phyloP scores from a whole-genome alignment of 2,888 invertebrate species.

The Fissipunctia ypsillon region DNA sequence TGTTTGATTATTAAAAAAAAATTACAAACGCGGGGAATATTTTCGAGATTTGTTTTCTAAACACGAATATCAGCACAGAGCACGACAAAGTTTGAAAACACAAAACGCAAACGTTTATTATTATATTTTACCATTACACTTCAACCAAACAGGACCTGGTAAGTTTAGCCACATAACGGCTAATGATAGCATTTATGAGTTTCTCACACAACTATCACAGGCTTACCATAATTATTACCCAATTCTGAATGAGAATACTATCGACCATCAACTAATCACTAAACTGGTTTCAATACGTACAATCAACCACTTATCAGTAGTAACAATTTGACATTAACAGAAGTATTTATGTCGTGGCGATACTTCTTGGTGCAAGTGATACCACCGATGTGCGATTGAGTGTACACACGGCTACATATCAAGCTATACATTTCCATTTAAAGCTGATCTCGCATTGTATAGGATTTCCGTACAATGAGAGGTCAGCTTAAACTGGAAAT shows the following conservation, averaged over 20 bases:
- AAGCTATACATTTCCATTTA: too few species aligned
- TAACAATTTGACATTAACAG: neutral
- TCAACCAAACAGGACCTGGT: neutral
- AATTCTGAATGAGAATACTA: neutral
- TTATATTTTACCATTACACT: neutral
- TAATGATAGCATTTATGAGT: neutral
- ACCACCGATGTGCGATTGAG: too few species aligned
- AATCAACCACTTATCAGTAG: neutral
- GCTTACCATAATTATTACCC: neutral
- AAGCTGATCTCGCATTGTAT: too few species aligned
- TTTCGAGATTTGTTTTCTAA: too few species aligned
- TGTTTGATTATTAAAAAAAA: too few species aligned
- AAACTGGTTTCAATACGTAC: neutral
- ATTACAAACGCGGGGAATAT: too few species aligned
- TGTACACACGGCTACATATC: too few species aligned
- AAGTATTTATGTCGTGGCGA: neutral
- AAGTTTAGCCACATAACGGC: neutral
- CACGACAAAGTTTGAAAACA: neutral
- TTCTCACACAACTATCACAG: neutral
- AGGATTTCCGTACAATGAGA: too few species aligned
- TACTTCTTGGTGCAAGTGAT: neutral
- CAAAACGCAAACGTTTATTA: neutral
- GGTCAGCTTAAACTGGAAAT: too few species aligned
- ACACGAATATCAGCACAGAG: neutral
- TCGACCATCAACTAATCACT: neutral